These are phyloP conservation scores for Nipponacmea schrenckii DNA, from an alignment of 2,888 invertebrate genomes.

Conservation along the genomic window DNA sequence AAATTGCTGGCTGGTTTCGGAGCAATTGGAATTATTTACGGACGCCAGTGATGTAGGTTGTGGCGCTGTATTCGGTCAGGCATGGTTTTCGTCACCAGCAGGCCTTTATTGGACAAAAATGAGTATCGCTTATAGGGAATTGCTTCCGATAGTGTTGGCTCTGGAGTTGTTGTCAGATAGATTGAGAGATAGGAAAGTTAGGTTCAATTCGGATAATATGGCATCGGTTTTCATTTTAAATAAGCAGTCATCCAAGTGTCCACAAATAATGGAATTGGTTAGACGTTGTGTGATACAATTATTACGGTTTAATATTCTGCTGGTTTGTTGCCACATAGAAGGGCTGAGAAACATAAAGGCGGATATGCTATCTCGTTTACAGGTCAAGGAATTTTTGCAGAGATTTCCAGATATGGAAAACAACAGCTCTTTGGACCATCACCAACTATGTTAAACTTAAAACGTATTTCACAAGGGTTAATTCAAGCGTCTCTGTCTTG, in stretches of 20 bases:
- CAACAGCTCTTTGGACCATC: too few relatives aligned
- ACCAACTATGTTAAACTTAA: too few relatives aligned
- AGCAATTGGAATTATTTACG: too few relatives aligned
- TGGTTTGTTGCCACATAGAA: neutral
- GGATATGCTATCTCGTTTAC: neutral
- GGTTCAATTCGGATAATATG: constrained; percentile 2
- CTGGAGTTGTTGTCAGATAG: neutral
- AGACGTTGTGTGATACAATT: neutral
- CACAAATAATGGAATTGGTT: neutral
- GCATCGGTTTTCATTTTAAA: constrained; percentile 10
- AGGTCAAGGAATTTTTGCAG: neutral
- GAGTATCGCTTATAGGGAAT: neutral
- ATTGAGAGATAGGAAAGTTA: neutral
- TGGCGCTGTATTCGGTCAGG: too few relatives aligned
- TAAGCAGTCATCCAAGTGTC: constrained; percentile 9
- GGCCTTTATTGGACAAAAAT: neutral
- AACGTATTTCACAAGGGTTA: too few relatives aligned
- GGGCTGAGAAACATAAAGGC: neutral
- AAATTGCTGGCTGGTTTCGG: too few relatives aligned
- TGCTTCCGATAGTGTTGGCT: too few relatives aligned
- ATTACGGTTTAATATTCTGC: neutral
- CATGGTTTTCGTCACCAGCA: too few relatives aligned
- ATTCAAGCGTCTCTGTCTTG: too few relatives aligned
- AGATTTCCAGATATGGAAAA: neutral
- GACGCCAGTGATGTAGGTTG: too few relatives aligned